Conservation (phyloP, 2,888 invertebrate genomes). For the Thyatira batis region DNA sequence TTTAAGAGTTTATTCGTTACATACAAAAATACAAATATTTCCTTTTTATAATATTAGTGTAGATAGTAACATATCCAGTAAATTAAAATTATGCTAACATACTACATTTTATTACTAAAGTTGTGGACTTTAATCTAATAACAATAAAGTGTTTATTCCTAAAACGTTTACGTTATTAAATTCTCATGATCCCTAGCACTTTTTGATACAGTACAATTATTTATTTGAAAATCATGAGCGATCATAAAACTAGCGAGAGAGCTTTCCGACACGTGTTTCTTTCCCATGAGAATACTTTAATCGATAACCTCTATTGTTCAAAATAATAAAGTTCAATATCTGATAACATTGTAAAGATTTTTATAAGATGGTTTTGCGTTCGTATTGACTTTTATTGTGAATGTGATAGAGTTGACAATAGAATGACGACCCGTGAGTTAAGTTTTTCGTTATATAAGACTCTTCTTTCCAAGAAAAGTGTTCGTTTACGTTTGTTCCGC, state of each 20-base stretch:
- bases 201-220: background rate
- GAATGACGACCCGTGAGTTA: no score
- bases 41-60: no score
- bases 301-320: background rate
- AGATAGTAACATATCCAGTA: no score
- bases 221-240: constrained; percentile 1
- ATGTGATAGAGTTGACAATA: background rate
- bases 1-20: no score
- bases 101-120: no score
- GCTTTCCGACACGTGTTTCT: background rate
- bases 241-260: background rate
- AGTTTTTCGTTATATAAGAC: background rate
- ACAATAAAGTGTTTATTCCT: no score
- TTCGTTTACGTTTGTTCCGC: constrained; percentile 3
- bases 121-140: no score
- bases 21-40: no score
- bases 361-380: background rate
- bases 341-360: background rate
- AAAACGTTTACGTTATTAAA: background rate
- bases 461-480: constrained; percentile 3
- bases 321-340: background rate
- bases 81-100: no score
- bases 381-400: background rate
- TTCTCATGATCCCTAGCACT: background rate
- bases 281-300: background rate